Conservation (phyloP, 1,140 invertebrate species). For the Stegodyphus mimosarum region DNA sequence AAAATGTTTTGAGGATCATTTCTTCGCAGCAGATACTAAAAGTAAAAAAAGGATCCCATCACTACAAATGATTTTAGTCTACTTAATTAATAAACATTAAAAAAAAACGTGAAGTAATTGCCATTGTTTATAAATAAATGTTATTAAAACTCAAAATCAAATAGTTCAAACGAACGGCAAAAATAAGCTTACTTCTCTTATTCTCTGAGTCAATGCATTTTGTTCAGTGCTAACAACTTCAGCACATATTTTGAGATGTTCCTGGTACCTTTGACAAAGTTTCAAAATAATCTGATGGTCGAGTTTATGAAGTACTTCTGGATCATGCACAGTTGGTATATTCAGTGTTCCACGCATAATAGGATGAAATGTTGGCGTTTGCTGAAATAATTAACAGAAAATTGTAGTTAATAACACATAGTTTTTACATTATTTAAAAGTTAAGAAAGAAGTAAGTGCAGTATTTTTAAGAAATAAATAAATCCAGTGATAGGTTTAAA, state of each 20-base stretch:
- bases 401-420: too few relatives aligned
- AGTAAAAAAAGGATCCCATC: too few relatives aligned
- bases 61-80: too few relatives aligned
- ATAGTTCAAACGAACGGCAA: background rate
- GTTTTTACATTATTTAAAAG: too few relatives aligned
- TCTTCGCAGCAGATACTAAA: too few relatives aligned
- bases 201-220: constrained; percentile 76
- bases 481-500: too few relatives aligned
- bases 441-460: too few relatives aligned
- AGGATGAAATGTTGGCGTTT: constrained; percentile 90
- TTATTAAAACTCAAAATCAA: background rate
- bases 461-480: too few relatives aligned
- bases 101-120: too few relatives aligned
- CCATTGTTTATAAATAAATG: too few relatives aligned
- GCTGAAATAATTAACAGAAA: constrained; percentile 45
- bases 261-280: constrained; percentile 79
- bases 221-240: constrained; percentile 80
- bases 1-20: too few relatives aligned
- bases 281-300: constrained; percentile 74
- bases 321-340: constrained; percentile 84
- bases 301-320: constrained; percentile 86
- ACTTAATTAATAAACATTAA: too few relatives aligned
- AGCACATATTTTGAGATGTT: constrained; percentile 78
- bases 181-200: constrained; percentile 77
- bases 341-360: constrained; percentile 91